Evolutionary conservation across 2,797 vertebrate species (phyloP).

Genomic region (Catamblyrhynchus diadema): DNA sequence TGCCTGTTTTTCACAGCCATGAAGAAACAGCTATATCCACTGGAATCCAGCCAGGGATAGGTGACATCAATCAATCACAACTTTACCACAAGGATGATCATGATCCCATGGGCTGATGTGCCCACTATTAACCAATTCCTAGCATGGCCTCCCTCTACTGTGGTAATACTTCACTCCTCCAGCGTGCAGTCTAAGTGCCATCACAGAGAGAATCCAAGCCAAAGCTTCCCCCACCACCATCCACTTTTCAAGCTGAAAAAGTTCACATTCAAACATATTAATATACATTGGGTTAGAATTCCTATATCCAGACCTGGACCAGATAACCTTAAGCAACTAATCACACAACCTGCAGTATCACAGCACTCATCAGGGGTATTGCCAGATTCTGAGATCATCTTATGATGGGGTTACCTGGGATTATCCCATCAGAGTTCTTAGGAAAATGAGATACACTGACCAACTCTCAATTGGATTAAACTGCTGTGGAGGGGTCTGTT

Average conservation of each 20-base stretch:
- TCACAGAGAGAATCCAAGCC: not conserved
- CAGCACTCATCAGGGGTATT: not conserved
- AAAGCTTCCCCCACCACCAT: not conserved
- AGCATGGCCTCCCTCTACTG: not conserved
- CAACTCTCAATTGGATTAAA: not conserved
- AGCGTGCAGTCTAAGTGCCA: accelerated
- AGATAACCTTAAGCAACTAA: not conserved
- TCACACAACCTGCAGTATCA: slow-evolving; percentile 4
- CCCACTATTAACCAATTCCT: not conserved
- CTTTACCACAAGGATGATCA: not conserved
- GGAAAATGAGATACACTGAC: not conserved
- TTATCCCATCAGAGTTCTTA: slow-evolving; percentile 22
- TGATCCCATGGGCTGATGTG: not conserved
- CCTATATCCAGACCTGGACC: not conserved
- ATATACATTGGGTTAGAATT: not conserved
- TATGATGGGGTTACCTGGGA: slow-evolving; percentile 36
- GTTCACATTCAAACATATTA: not conserved
- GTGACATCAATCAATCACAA: not conserved
- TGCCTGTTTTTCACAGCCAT: not conserved
- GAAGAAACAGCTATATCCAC: not conserved
- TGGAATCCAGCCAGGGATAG: not conserved
- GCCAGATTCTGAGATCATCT: slow-evolving; percentile 20
- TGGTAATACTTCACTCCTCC: not conserved
- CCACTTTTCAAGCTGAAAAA: not conserved
- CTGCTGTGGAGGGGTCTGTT: not conserved